Conservation (phyloP, 2,888 invertebrate genomes). For the Malachius bipustulatus region DNA sequence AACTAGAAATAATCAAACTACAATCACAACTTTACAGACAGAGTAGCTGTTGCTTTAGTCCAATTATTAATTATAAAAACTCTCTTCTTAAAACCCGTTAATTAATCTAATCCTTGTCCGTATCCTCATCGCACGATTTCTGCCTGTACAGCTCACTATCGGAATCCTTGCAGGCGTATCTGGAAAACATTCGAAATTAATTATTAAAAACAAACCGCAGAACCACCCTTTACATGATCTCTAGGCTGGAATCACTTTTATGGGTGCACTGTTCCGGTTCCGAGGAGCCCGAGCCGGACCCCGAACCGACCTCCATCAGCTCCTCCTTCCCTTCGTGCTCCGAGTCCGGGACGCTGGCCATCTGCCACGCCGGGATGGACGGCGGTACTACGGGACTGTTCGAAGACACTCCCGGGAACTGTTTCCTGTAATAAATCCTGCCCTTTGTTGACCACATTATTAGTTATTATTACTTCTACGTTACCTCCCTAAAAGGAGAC, state of each 20-base stretch:
- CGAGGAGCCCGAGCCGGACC: constrained; percentile 50
- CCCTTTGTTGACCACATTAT: no score
- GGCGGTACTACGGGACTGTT: constrained; percentile 48
- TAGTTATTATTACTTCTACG: constrained; percentile 4
- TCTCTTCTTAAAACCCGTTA: no score
- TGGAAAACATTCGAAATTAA: no score
- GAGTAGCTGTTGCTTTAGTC: no score
- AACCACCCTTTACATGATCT: constrained; percentile 65
- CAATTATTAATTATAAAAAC: no score
- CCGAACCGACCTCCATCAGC: constrained; percentile 33
- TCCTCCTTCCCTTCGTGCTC: constrained; percentile 41
- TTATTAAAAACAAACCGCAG: no score
- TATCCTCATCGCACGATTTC: constrained; percentile 1
- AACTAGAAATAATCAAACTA: no score
- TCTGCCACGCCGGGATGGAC: constrained; percentile 73
- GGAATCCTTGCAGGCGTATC: no score
- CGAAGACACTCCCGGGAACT: constrained; percentile 57
- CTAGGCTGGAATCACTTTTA: constrained; percentile 63
- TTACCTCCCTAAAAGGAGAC: constrained; percentile 57
- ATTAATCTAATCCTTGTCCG: no score
- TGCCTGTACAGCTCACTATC: not conserved
- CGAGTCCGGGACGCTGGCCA: constrained; percentile 46
- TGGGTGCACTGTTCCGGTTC: constrained; percentile 61
- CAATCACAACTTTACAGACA: no score
- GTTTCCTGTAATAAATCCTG: constrained; percentile 46